These are phyloP conservation scores for Bradypodion pumilum DNA, from an alignment of 2,797 vertebrate genomes.

Conservation along the genomic window DNA sequence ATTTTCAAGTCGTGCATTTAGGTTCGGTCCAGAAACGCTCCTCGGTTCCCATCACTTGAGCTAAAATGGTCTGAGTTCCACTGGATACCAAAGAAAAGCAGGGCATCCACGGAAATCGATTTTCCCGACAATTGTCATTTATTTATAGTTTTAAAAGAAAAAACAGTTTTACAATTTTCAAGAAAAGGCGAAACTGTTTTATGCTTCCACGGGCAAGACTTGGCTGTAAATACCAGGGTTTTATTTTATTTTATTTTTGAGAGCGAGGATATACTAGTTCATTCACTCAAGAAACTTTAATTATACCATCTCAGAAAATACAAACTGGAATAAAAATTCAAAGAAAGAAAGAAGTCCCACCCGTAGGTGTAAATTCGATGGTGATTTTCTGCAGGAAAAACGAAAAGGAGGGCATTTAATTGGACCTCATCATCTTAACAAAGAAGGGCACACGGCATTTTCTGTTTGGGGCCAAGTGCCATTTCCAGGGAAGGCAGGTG, in stretches of 20 bases:
- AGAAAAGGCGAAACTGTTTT: not conserved
- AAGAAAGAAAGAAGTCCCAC: not conserved
- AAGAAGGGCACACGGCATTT: not conserved
- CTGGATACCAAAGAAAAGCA: not conserved
- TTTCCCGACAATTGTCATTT: no score
- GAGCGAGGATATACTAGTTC: not conserved
- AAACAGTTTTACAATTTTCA: not conserved
- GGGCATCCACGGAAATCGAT: no score
- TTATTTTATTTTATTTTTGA: no score
- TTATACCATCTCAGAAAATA: not conserved
- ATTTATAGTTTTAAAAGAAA: no score
- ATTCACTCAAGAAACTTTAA: not conserved
- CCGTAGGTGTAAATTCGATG: not conserved
- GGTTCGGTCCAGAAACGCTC: not conserved
- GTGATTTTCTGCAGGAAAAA: not conserved
- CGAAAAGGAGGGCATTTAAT: not conserved
- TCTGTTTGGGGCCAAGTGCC: no score
- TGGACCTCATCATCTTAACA: not conserved
- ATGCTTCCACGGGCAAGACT: not conserved
- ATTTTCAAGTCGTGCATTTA: not conserved
- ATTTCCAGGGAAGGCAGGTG: rapidly evolving
- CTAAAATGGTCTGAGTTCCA: not conserved
- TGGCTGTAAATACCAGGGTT: not conserved
- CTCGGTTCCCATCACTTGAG: not conserved
- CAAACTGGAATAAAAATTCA: not conserved